Conservation (phyloP, 1,140 invertebrate species). For the Brachionus calyciflorus region DNA sequence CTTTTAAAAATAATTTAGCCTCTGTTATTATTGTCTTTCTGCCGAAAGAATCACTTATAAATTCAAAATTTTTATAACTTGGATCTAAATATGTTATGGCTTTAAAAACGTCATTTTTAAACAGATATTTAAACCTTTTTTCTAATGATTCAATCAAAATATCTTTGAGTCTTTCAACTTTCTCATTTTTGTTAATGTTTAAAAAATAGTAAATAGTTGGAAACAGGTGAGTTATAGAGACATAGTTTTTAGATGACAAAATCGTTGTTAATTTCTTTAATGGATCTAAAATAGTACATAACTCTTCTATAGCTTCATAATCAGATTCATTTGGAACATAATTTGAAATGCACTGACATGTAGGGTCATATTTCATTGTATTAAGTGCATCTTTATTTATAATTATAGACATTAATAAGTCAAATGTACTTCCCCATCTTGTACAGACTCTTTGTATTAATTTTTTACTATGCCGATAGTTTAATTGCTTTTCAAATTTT, state of each 20-base stretch:
- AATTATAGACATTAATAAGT: not conserved
- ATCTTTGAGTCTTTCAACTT: not conserved
- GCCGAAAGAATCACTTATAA: not conserved
- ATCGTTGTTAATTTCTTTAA: constrained; percentile 12
- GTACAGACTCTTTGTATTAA: constrained; percentile 19
- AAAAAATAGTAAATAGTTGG: constrained; percentile 20
- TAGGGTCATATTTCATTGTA: not conserved
- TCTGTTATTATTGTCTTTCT: not conserved
- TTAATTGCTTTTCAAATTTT: not conserved
- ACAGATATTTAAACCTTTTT: constrained; percentile 8
- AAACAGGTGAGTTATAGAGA: constrained; percentile 15
- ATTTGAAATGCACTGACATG: not conserved
- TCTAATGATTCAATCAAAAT: not conserved
- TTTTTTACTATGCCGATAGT: not conserved
- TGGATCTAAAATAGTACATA: not conserved
- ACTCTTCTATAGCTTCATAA: not conserved
- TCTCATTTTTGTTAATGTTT: not conserved
- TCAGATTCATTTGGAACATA: constrained; percentile 8
- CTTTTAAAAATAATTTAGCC: not conserved
- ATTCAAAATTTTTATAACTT: constrained; percentile 28
- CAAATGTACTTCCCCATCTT: not conserved
- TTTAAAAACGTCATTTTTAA: constrained; percentile 23
- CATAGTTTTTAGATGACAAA: not conserved
- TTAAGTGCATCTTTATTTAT: constrained; percentile 16
- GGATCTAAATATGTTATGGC: constrained; percentile 28